Percentiles rank a stretch among this genome's conserved stretches.
Conservation (phyloP, 2,797 vertebrate species). For the Diceros bicornis region DNA sequence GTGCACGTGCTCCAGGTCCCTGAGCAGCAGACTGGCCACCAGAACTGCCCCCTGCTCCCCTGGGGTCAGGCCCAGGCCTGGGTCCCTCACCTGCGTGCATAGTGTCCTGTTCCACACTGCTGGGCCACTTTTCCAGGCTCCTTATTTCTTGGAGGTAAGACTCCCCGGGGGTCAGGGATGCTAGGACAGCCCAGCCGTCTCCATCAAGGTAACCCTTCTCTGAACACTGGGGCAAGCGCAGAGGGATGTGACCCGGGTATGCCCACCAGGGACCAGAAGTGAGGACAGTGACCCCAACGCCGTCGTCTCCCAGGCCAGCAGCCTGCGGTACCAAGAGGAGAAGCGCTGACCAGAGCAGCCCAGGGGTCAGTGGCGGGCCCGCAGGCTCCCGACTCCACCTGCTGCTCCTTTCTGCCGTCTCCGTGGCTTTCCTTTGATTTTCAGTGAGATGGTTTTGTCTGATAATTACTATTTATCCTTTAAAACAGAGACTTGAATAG, state of each 20-base stretch:
- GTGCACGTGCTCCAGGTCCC: background rate
- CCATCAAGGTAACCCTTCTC: background rate
- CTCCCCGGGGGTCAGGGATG: too few species aligned
- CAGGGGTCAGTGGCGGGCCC: accelerated
- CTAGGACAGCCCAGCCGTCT: too few species aligned
- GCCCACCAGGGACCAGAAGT: background rate
- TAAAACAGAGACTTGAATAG: background rate
- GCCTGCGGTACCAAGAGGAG: accelerated
- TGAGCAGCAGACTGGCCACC: background rate
- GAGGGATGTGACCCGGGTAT: background rate
- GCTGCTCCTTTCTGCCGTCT: background rate
- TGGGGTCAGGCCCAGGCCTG: background rate
- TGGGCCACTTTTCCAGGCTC: background rate
- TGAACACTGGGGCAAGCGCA: background rate
- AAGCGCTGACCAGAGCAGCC: background rate
- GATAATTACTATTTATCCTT: slow-evolving; percentile 28
- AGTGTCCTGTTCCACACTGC: background rate
- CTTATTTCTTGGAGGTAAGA: background rate
- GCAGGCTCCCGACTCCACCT: too few species aligned
- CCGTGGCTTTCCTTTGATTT: background rate
- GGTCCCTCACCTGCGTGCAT: background rate
- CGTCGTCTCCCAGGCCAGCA: background rate
- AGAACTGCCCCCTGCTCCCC: background rate
- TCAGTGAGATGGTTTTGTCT: background rate
- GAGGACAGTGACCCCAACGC: background rate